phyloP scores from a whole-genome alignment of 64 coral and sea anemone species.

The Porites australiensis region DNA sequence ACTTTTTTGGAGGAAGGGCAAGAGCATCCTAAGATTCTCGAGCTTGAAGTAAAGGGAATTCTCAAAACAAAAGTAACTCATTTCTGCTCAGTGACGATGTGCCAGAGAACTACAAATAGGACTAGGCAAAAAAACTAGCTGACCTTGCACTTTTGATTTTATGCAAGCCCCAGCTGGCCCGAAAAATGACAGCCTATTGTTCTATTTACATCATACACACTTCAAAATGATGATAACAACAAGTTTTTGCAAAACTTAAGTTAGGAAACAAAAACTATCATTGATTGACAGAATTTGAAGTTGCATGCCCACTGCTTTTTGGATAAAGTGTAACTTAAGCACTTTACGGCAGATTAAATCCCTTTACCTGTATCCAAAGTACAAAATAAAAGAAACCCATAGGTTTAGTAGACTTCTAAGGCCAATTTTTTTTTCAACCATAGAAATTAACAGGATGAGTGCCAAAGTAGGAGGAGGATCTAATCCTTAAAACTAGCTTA shows the following conservation, averaged over 20 bases:
- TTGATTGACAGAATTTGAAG: background rate
- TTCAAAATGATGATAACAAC: background rate
- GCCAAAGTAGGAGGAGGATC: too few relatives aligned
- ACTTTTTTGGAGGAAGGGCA: too few relatives aligned
- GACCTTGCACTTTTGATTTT: background rate
- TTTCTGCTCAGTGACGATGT: background rate
- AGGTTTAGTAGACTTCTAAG: too few relatives aligned
- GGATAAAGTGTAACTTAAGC: too few relatives aligned
- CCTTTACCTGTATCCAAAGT: background rate
- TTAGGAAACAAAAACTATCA: background rate
- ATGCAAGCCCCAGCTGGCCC: conserved; percentile 6
- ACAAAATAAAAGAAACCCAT: background rate
- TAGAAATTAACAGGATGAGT: too few relatives aligned
- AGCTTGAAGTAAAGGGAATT: background rate
- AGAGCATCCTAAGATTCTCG: background rate
- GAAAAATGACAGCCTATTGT: conserved; percentile 13
- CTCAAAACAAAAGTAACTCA: background rate
- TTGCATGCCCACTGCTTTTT: background rate
- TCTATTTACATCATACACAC: background rate
- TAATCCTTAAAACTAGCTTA: too few relatives aligned
- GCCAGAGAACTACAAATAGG: background rate
- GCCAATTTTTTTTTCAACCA: too few relatives aligned
- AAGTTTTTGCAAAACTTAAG: background rate
- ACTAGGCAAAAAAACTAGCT: background rate
- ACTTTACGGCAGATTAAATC: background rate